Percentiles rank a stretch among this genome's conserved stretches.
phyloP scores from a whole-genome alignment of 1,140 invertebrate genomes.

The Contarinia nasturtii region DNA sequence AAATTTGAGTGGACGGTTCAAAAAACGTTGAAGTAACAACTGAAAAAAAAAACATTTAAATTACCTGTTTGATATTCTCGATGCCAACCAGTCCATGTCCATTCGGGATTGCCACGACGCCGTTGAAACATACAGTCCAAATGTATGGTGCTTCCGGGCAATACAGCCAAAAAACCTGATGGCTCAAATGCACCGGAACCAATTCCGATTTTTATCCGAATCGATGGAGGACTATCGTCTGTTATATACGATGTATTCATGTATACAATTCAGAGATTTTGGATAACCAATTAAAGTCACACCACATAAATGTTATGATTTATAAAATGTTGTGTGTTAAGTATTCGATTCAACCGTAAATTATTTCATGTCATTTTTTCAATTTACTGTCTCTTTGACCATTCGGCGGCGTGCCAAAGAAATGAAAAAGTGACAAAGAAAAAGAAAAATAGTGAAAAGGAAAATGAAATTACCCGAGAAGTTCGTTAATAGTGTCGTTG shows the following conservation, averaged over 20 bases:
- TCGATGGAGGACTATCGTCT: slow-evolving; percentile 69
- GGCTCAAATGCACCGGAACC: slow-evolving; percentile 63
- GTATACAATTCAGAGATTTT: no score
- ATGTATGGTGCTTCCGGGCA: slow-evolving; percentile 62
- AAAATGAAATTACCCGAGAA: slow-evolving; percentile 43
- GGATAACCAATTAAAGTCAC: not conserved
- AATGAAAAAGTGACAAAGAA: no score
- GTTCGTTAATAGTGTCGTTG: slow-evolving; percentile 63
- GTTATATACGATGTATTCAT: not conserved
- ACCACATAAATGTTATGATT: not conserved
- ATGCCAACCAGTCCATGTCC: slow-evolving; percentile 71
- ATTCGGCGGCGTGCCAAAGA: no score
- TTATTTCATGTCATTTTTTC: not conserved
- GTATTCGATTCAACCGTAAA: not conserved
- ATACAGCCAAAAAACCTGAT: slow-evolving; percentile 55
- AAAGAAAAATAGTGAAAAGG: no score
- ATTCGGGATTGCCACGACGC: slow-evolving; percentile 56
- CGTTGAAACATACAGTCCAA: slow-evolving; percentile 65
- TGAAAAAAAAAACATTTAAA: no score
- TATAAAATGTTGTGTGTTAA: not conserved
- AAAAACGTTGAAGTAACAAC: no score
- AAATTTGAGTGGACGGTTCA: no score
- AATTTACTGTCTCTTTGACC: no score
- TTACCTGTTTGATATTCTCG: slow-evolving; percentile 56
- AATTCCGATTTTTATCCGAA: slow-evolving; percentile 55